Conservation (phyloP, 1,140 invertebrate genomes). For the Drosophila aff. region DNA sequence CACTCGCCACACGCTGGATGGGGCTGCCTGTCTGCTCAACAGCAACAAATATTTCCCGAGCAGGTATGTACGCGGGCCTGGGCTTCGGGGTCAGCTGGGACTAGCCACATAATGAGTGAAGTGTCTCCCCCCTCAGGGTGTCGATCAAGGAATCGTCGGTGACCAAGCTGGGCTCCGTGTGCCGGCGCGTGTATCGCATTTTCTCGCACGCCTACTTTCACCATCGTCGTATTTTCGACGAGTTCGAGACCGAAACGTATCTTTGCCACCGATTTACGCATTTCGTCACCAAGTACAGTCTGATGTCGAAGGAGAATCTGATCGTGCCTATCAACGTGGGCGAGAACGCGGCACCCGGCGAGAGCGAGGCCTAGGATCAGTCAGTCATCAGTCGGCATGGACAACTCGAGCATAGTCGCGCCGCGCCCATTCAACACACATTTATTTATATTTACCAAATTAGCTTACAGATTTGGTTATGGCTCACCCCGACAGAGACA, state of each 20-base stretch:
- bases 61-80: constrained; percentile 88
- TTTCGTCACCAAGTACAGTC: constrained; percentile 99
- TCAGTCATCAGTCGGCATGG: constrained; percentile 22
- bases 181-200: constrained; percentile 98
- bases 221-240: constrained; percentile 98
- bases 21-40: constrained; percentile 98
- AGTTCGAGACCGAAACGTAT: constrained; percentile 98
- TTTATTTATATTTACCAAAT: constrained; percentile 71
- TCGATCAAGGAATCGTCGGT: constrained; percentile 99
- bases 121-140: constrained; percentile 89
- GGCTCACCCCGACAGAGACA: constrained; percentile 35
- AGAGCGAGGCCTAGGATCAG: constrained; percentile 88
- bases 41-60: constrained; percentile 99
- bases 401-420: constrained; percentile 45
- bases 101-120: constrained; percentile 52
- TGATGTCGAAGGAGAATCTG: constrained; percentile 99
- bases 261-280: constrained; percentile 98
- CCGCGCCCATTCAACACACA: constrained; percentile 61
- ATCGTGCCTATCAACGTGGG: constrained; percentile 95
- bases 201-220: constrained; percentile 99
- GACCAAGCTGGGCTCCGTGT: constrained; percentile 98
- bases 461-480: constrained; percentile 59
- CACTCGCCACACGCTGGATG: constrained; percentile 99
- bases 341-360: constrained; percentile 87
- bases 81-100: constrained; percentile 6